Evolutionary conservation across 1,140 invertebrate species (phyloP).

Genomic region (Bombus huntii): DNA sequence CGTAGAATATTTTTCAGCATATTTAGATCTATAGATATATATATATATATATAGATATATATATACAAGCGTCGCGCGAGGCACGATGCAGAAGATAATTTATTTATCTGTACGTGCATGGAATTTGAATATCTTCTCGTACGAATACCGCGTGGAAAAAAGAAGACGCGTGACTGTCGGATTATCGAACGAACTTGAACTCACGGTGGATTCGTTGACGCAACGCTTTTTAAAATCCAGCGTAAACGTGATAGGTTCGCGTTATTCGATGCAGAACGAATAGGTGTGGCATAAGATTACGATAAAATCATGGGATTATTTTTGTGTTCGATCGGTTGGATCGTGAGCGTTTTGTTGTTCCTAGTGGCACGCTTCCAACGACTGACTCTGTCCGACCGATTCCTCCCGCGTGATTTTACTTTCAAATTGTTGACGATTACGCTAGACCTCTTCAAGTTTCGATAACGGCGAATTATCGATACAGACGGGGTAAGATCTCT

Average conservation of each 20-base stretch:
- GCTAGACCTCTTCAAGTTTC: constrained; percentile 14
- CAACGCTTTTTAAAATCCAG: neutral
- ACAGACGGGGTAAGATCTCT: neutral
- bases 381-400: neutral
- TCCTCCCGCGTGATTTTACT: constrained; percentile 27
- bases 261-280: neutral
- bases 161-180: neutral
- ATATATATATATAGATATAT: no score
- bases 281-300: neutral
- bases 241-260: neutral
- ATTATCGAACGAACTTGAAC: neutral
- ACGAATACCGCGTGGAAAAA: no score
- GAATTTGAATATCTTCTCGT: neutral
- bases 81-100: neutral
- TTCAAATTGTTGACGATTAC: constrained; percentile 43
- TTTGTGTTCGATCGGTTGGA: neutral
- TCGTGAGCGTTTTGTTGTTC: neutral
- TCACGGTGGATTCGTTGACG: neutral
- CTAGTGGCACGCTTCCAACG: constrained; percentile 18
- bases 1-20: neutral
- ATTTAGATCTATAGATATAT: neutral
- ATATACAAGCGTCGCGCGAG: neutral
- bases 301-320: neutral
- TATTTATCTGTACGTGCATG: no score
- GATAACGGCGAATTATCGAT: constrained; percentile 33